A percentile compares a stretch with the other conserved stretches of the same genome.
Evolutionary conservation across 2,888 invertebrate species (phyloP).

Genomic region (Sarcophaga caerulescens): DNA sequence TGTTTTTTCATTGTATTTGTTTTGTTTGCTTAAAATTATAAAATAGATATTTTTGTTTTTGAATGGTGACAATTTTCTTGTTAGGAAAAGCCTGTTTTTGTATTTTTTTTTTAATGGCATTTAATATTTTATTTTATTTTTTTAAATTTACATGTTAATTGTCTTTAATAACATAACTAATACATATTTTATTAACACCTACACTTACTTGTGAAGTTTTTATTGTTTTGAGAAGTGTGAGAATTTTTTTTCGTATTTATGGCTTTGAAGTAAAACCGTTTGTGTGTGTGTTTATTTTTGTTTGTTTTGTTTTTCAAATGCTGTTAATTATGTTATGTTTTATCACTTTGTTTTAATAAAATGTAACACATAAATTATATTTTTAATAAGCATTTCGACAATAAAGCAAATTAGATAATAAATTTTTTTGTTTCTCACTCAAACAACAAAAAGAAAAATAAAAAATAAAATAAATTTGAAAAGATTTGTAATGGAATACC

Average conservation of each 20-base stretch:
- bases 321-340: slow-evolving; percentile 28
- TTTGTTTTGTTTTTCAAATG: not conserved
- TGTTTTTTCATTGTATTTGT: too few relatives aligned
- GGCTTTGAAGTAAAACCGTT: too few relatives aligned
- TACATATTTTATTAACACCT: slow-evolving; percentile 59
- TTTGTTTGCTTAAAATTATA: too few relatives aligned
- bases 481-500: too few relatives aligned
- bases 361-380: slow-evolving; percentile 14
- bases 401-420: not conserved
- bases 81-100: too few relatives aligned
- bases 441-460: too few relatives aligned
- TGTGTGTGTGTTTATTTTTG: too few relatives aligned
- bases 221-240: slow-evolving; percentile 7
- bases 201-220: slow-evolving; percentile 21
- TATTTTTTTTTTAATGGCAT: not conserved
- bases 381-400: not conserved
- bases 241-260: not conserved
- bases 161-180: slow-evolving; percentile 49
- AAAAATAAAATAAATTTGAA: too few relatives aligned
- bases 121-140: not conserved
- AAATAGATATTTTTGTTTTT: too few relatives aligned
- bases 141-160: slow-evolving; percentile 35
- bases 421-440: too few relatives aligned
- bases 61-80: too few relatives aligned
- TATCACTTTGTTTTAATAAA: slow-evolving; percentile 4